Conservation (phyloP, 2,888 invertebrate genomes). For the Andrena bicolor region DNA sequence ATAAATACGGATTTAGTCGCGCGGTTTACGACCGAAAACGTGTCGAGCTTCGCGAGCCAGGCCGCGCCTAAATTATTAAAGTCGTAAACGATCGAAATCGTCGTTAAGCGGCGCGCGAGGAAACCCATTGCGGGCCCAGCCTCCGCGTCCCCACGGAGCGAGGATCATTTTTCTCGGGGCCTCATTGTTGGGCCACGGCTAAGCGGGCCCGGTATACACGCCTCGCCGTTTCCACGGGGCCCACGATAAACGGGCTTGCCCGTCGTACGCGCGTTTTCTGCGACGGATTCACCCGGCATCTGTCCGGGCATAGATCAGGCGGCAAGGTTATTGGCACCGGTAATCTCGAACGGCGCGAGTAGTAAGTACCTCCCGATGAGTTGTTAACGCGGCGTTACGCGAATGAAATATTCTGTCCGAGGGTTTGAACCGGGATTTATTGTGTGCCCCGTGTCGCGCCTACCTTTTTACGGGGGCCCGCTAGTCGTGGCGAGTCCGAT, state of each 20-base stretch:
- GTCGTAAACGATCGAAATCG: slow-evolving; percentile 85
- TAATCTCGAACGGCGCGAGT: slow-evolving; percentile 46
- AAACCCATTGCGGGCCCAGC: slow-evolving; percentile 72
- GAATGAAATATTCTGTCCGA: slow-evolving; percentile 33
- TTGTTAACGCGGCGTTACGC: slow-evolving; percentile 54
- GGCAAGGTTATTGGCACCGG: slow-evolving; percentile 55
- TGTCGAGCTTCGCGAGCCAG: slow-evolving; percentile 83
- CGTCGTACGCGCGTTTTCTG: slow-evolving; percentile 27
- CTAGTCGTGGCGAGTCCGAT: background rate
- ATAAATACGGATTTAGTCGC: slow-evolving; percentile 84
- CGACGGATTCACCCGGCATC: slow-evolving; percentile 35
- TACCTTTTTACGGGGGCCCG: slow-evolving; percentile 12
- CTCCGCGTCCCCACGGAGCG: slow-evolving; percentile 67
- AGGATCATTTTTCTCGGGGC: slow-evolving; percentile 68
- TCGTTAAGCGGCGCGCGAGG: slow-evolving; percentile 83
- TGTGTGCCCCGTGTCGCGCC: background rate
- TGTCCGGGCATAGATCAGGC: slow-evolving; percentile 42
- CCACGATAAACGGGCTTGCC: slow-evolving; percentile 63
- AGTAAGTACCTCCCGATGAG: slow-evolving; percentile 45
- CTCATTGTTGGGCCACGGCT: slow-evolving; percentile 69
- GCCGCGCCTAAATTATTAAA: slow-evolving; percentile 85
- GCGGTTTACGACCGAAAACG: slow-evolving; percentile 84
- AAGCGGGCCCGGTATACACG: slow-evolving; percentile 41
- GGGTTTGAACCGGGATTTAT: slow-evolving; percentile 34
- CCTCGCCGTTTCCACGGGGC: slow-evolving; percentile 35